Evolutionary conservation across 2,113 vertebrate genomes (phyloP), one percentile per base, ranked within the genome.

Genomic region (Leptobrachium leishanense): DNA sequence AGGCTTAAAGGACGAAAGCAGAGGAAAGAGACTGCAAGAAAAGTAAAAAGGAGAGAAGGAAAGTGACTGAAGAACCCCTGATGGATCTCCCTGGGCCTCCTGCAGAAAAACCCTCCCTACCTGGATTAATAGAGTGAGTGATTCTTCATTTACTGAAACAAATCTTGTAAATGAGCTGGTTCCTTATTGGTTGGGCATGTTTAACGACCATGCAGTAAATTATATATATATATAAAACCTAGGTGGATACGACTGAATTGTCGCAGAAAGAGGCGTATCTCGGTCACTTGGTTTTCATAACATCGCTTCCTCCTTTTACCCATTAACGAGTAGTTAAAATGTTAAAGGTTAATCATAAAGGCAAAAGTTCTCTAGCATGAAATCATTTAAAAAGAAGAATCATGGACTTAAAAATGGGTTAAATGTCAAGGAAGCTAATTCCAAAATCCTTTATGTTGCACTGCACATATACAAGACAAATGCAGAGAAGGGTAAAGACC

Each of bases 51-150:
- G 5, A 20, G n/a, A 74, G 44, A 59, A 9, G 57, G 11, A 54
- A 62, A 41, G 39, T 4, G 46, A 50, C 46, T 13, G 9, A 73
- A 74, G 43, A 66, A 42, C 5, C 46, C n/a, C 40, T 15, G 15
- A 77, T 77, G 75, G 75, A 77, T 41, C 43, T 11, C 59, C 20
- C 75, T 13, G 44, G 59, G 20, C 39, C 2, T 4, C 75, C 50
- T 31, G 5, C n/a, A 12, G 75, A 63, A 5, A 77, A 59, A 20
- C 46, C 5, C 50, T 11, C 40, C 7, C 39, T 20, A 1, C 13
- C 66, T 44, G 75, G 3, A 39, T 5, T 55, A 62, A 43, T 41
- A 40, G 75, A 77, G 75, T 77, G 41, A 77, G 75, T 77, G 20
- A 11, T 44, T 40, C 40, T 64, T 44, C 6, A 65, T 50, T 62